phyloP scores from a whole-genome alignment of 2,113 vertebrate species.

The Otolemur garnettii region DNA sequence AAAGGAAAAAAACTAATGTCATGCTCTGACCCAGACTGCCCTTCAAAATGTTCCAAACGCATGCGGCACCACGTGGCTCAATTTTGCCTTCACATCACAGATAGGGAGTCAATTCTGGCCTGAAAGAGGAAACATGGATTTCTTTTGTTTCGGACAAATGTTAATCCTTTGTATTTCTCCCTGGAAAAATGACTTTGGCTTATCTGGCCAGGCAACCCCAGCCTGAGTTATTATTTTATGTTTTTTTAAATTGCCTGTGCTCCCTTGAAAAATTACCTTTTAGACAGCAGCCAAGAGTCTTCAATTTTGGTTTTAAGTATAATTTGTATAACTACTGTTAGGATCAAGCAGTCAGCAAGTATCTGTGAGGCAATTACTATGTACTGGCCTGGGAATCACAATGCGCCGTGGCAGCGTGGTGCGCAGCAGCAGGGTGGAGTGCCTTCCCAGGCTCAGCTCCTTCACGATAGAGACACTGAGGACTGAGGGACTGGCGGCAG shows the following conservation, averaged over 20 bases:
- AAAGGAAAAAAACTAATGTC: neutral
- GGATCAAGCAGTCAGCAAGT: slow-evolving; percentile 1
- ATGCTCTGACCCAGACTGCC: neutral
- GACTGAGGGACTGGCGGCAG: neutral
- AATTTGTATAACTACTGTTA: slow-evolving; percentile 18
- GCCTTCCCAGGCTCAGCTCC: neutral
- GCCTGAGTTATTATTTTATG: slow-evolving; percentile 33
- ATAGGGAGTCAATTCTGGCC: neutral
- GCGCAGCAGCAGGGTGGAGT: no score
- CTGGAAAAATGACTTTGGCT: slow-evolving; percentile 1
- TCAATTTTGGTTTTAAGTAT: slow-evolving; percentile 38
- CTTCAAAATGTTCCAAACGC: slow-evolving; percentile 29
- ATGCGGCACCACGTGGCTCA: neutral
- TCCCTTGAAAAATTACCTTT: neutral
- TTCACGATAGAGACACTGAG: neutral
- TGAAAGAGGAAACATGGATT: neutral
- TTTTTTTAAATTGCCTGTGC: neutral
- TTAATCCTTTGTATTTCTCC: neutral
- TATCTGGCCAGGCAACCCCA: neutral
- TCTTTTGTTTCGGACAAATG: neutral
- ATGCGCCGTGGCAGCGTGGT: fast-evolving
- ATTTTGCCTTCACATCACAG: neutral
- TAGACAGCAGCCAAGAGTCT: slow-evolving; percentile 28
- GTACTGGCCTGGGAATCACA: neutral
- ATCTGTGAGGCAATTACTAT: neutral